A percentile compares a stretch with the other conserved stretches of the same genome.
phyloP scores from a whole-genome alignment of 1,140 invertebrate species.

The Panulirus ornatus region DNA sequence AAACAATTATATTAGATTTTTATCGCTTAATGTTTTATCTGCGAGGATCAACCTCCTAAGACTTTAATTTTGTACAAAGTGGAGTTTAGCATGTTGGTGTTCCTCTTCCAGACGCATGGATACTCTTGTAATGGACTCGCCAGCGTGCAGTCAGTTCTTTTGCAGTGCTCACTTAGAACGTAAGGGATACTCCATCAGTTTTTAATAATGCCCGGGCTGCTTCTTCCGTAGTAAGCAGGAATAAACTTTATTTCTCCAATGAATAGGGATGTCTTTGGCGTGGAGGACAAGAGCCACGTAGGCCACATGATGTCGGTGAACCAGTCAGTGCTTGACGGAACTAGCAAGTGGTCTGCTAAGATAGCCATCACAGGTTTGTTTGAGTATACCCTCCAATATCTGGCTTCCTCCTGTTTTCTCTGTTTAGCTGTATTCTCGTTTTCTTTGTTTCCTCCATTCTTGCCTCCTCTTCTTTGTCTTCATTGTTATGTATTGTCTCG shows the following conservation, averaged over 20 bases:
- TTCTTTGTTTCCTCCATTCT: not conserved
- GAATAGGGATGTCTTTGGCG: slow-evolving; percentile 93
- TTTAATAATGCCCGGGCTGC: not conserved
- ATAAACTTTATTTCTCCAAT: slow-evolving; percentile 73
- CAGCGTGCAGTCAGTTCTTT: not conserved
- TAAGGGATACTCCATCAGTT: not conserved
- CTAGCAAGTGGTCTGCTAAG: slow-evolving; percentile 99
- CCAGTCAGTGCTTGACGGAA: slow-evolving; percentile 99
- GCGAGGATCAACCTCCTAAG: too few species aligned
- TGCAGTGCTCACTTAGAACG: not conserved
- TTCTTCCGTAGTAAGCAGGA: slow-evolving; percentile 23
- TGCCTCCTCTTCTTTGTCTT: slow-evolving; percentile 23
- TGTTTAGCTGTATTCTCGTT: not conserved
- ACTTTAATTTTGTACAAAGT: too few species aligned
- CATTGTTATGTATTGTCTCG: slow-evolving; percentile 11
- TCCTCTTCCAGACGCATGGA: not conserved
- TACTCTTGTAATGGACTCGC: not conserved
- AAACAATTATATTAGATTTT: too few species aligned
- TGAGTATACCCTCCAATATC: slow-evolving; percentile 52
- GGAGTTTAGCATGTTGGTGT: not conserved
- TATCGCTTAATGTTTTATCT: too few species aligned
- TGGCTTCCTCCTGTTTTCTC: slow-evolving; percentile 16
- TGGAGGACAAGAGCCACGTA: slow-evolving; percentile 95
- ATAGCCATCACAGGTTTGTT: slow-evolving; percentile 99
- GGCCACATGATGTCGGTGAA: slow-evolving; percentile 98